These are phyloP conservation scores for Gila robusta DNA, from an alignment of 2,797 vertebrate genomes.

Conservation along the genomic window DNA sequence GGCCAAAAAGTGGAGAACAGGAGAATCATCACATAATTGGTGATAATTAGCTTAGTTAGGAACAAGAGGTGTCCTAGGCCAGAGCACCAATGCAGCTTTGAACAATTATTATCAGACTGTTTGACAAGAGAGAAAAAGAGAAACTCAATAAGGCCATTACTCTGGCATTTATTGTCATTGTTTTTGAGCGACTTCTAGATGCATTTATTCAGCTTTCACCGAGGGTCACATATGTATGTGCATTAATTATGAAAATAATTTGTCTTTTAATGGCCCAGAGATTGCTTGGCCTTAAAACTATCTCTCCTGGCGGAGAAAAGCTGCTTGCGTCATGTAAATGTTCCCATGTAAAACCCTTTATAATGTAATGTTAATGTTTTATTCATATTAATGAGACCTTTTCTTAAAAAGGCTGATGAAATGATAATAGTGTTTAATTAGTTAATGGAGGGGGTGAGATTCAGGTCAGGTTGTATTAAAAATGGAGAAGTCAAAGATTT, in stretches of 20 bases:
- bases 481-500: conserved; percentile 61
- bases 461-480: conserved; percentile 60
- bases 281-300: conserved; percentile 46
- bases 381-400: conserved; percentile 61
- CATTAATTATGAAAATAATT: conserved; percentile 40
- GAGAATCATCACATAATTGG: conserved; percentile 25
- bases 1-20: neutral
- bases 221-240: conserved; percentile 24
- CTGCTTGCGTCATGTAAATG: conserved; percentile 36
- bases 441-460: conserved; percentile 73
- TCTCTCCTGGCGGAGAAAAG: conserved; percentile 35
- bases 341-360: conserved; percentile 36
- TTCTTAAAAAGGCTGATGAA: conserved; percentile 60
- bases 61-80: conserved; percentile 7
- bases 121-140: neutral
- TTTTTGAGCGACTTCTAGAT: conserved; percentile 1
- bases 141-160: conserved; percentile 1
- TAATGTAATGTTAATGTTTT: conserved; percentile 63
- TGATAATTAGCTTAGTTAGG: conserved; percentile 26
- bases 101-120: neutral
- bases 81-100: neutral
- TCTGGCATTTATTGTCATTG: conserved; percentile 4
- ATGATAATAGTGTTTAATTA: conserved; percentile 73
- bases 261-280: conserved; percentile 51
- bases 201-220: conserved; percentile 14